phyloP scores from a whole-genome alignment of 2,113 vertebrate species.

The Microtus ochrogaster region DNA sequence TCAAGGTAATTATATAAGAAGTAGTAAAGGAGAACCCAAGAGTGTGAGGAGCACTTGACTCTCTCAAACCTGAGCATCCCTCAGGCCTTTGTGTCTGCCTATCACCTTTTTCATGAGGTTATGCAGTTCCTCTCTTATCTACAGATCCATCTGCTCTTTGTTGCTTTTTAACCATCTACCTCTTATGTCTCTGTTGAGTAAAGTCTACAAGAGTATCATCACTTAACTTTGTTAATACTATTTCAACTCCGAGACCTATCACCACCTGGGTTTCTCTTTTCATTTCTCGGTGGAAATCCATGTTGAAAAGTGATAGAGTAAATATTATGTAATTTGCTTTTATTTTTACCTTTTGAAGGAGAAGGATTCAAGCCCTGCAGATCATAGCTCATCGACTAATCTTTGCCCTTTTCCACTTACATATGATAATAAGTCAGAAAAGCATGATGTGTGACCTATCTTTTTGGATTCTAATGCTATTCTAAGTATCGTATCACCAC shows the following conservation, averaged over 20 bases:
- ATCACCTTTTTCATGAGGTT: not conserved
- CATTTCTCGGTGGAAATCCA: not conserved
- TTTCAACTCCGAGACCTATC: not conserved
- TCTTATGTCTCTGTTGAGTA: not conserved
- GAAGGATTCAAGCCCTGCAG: not conserved
- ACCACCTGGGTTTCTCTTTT: rapidly evolving
- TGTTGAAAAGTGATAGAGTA: not conserved
- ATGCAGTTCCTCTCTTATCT: not conserved
- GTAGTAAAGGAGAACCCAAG: not conserved
- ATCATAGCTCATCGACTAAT: not conserved
- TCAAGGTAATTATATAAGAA: not conserved
- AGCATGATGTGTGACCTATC: not conserved
- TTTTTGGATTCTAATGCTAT: not conserved
- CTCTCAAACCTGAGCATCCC: not conserved
- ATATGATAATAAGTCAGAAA: not conserved
- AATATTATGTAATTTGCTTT: not conserved
- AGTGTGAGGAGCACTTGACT: not conserved
- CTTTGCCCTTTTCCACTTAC: not conserved
- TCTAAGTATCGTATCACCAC: not conserved
- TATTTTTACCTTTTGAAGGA: not conserved
- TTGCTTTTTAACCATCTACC: not conserved
- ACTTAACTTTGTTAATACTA: not conserved
- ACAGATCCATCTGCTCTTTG: not conserved
- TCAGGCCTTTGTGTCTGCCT: not conserved
- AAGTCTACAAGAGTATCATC: not conserved